Conservation (phyloP, 2,888 invertebrate species). For the Shargacucullia verbasci region DNA sequence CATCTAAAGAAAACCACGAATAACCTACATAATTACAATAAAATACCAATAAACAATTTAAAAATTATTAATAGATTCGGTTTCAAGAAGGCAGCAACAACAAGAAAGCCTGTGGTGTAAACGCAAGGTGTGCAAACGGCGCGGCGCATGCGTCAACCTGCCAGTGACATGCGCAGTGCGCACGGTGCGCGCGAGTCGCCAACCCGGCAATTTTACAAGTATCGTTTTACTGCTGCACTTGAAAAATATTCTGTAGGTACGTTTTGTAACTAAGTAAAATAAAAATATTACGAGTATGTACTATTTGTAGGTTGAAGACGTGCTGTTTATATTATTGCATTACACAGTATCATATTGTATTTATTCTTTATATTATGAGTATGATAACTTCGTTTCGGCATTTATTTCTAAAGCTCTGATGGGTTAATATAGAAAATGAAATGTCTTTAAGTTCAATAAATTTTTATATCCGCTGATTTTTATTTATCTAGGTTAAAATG, state of each 20-base stretch:
- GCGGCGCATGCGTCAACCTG: constrained; percentile 55
- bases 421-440: too few relatives aligned
- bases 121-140: constrained; percentile 59
- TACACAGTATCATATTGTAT: constrained; percentile 5
- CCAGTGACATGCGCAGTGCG: constrained; percentile 57
- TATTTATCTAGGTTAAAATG: too few relatives aligned
- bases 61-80: constrained; percentile 52
- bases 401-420: too few relatives aligned
- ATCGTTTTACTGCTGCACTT: constrained; percentile 71
- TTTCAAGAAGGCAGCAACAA: constrained; percentile 45
- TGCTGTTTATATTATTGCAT: constrained; percentile 19
- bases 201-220: constrained; percentile 69
- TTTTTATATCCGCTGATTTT: too few relatives aligned
- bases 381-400: too few relatives aligned
- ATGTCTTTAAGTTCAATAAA: too few relatives aligned
- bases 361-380: too few relatives aligned
- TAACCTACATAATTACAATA: constrained; percentile 35
- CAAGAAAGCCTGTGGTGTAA: constrained; percentile 54
- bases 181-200: constrained; percentile 47
- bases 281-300: constrained; percentile 22
- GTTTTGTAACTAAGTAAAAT: constrained; percentile 24
- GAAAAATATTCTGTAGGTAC: constrained; percentile 50
- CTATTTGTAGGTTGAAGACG: constrained; percentile 15
- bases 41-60: constrained; percentile 32
- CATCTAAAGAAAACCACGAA: constrained; percentile 9